Evolutionary conservation across 2,797 vertebrate species (phyloP), one percentile per base, ranked within the genome.

Genomic region (Sciaenops ocellatus): DNA sequence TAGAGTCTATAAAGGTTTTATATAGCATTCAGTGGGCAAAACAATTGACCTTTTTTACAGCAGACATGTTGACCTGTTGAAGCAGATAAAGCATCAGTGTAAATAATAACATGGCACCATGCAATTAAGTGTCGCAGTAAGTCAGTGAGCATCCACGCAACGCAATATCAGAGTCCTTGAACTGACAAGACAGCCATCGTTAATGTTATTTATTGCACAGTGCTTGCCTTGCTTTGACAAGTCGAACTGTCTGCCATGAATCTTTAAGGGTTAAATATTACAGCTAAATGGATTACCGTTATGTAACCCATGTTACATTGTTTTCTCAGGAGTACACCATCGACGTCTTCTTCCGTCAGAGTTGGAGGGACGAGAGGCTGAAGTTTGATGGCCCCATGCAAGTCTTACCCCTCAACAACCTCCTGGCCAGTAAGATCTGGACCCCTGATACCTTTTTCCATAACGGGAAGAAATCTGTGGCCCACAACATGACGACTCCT

Each of bases 361-460:
- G 98, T 56, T 99, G 98, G 98, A 94, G 96, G 78, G 98, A 99
- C 9, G 98, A 99, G 87, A 95, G 98, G 90, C 95, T 99, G 44
- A 99, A 98, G 91, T 99, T 99, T 79, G 97, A 99, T 1, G 98
- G 98, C 20, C 98, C 98, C 41, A 99, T 99, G 98, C 97, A 98
- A 80, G 96, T 99, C 52, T 94, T 99, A 10, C 97, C 98, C 5
- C 95, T 99, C 59, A 99, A 99, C 94, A 99, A 99, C 91, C 95
- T 99, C 61, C 91, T 99, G 85, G 98, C 98, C 83, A 99, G 98
- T 82, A 99, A 99, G 90, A 99, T 99, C 90, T 99, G 98, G 98
- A 99, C 98, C 24, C 98, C 98, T 1, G 98, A 99, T 72, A 99
- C 98, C 1, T 99, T 99, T 81, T 99, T 99, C 89, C 98, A 99